Percentiles rank a stretch among this genome's conserved stretches.
Conservation (phyloP, 2,113 vertebrate species). For the Oreochromis aureus region DNA sequence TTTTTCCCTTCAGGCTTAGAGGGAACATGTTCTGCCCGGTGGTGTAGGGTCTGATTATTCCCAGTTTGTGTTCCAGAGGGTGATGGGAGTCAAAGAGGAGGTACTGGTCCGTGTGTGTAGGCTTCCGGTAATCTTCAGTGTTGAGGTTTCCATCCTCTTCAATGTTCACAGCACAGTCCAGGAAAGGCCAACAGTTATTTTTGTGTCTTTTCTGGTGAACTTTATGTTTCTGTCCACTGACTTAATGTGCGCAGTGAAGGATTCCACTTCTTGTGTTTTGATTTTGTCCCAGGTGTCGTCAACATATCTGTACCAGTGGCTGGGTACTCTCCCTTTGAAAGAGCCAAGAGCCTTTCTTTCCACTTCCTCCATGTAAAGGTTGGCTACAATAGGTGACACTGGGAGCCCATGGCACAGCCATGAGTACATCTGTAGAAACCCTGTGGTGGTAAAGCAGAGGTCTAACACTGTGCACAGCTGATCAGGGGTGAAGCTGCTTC, state of each 20-base stretch:
- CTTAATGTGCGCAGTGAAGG: rapidly evolving
- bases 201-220: background rate
- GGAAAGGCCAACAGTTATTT: rapidly evolving
- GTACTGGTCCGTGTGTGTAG: background rate
- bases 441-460: background rate
- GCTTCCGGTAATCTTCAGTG: background rate
- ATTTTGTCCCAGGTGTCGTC: background rate
- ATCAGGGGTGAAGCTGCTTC: background rate
- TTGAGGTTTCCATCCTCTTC: rapidly evolving
- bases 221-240: rapidly evolving
- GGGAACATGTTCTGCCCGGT: background rate
- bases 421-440: background rate
- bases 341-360: background rate
- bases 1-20: background rate
- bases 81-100: background rate
- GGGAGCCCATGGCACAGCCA: background rate
- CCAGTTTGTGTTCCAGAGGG: background rate
- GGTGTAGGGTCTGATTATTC: rapidly evolving
- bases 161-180: rapidly evolving
- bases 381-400: rapidly evolving
- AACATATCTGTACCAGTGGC: background rate
- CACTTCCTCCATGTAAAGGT: background rate
- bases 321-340: rapidly evolving
- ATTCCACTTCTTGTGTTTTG: rapidly evolving
- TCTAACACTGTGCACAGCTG: background rate